Evolutionary conservation across 2,888 invertebrate genomes (phyloP), one percentile per base, ranked within the genome.

Genomic region (Amitus sp.): DNA sequence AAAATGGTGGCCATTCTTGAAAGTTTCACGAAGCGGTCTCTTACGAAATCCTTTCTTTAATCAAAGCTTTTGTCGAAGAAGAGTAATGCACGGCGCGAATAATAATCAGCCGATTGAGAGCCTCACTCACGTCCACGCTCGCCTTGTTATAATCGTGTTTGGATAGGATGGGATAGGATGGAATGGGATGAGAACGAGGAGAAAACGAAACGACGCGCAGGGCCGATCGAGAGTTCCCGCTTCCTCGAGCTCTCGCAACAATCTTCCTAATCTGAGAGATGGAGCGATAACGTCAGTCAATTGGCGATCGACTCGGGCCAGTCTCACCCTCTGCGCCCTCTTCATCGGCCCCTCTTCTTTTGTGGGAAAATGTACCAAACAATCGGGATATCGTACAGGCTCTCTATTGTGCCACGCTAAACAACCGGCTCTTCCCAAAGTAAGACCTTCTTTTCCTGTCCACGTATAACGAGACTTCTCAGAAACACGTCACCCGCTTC

Each of bases 231-330:
- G n/a, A n/a, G n/a, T n/a, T n/a, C n/a, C 47, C 46, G 47, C 49
- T 47, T 51, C 27, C 37, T 23, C 19, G 23, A 48, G 30, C 30
- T 30, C n/a, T 57, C 39, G 51, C 66, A 74, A 71, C 77, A 75
- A 78, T 78, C 77, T 72, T 77, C 76, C 74, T 78, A 78, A 79
- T 79, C 79, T 78, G 61, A 55, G 70, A 75, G 79, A 79, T 79
- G 74, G 71, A 17, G 67, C 73, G 79, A 79, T 79, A 79, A 76
- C 74, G 79, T 79, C 79, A 77, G 73, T 79, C 79, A 78, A 77
- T 78, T 75, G 78, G 74, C 77, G 79, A 79, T 77, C 74, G 77
- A 74, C 73, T 74, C 67, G 71, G 67, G n/a, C n/a, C n/a, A n/a
- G n/a, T 33, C 33, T 33, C 33, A 4, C 47, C 57, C 65, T 62